Base-by-base conservation (phyloP, 2,797 vertebrate genomes). In the Oreortyx pictus region DNA sequence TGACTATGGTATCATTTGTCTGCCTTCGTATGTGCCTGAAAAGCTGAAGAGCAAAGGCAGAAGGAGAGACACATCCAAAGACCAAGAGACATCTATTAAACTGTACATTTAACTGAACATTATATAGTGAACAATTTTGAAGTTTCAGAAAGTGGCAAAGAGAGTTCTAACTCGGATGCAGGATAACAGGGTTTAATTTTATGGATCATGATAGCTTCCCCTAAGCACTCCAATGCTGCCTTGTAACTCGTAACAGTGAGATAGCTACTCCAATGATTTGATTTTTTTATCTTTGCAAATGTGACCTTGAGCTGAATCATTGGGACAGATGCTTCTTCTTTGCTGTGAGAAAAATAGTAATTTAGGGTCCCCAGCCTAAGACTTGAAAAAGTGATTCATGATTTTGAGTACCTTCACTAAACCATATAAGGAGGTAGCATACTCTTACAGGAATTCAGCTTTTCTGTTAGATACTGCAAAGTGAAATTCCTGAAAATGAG, bases 1-100 rank as follows among this genome's bases (percentile, higher is more conserved):
- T 75, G 39, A 67, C n/a, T 64, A 70, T 24, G 31, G 20, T 89
- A 73, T 77, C 64, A 74, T 94, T 88, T 86, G 88, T 50, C 81
- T 86, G 33, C 79, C 47, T 60, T 72, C 39, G 83, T 68, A 78
- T 17, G 1, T 35, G 31, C 43, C 82, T 86, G 46, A 25, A 81
- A 95, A 82, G 11, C 22, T 47, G 29, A 87, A 86, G 50, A 70
- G 29, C 33, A 46, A 18, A 70, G 84, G 43, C 35, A 88, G 44
- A 52, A 27, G 59, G 35, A 92, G 54, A 79, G 59, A 84, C 14
- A 15, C 7, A 8, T n/a, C 70, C n/a, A 50, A 54, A 86, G 66
- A 87, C 88, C 5, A 77, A 52, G 49, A 78, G 88, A 29, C 3
- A n/a, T 50, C 31, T 73, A 7, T 66, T 74, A 73, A 85, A 90